Percentiles rank a stretch among this genome's conserved stretches.
Conservation (phyloP, 2,888 invertebrate species). For the Clostera curtula region DNA sequence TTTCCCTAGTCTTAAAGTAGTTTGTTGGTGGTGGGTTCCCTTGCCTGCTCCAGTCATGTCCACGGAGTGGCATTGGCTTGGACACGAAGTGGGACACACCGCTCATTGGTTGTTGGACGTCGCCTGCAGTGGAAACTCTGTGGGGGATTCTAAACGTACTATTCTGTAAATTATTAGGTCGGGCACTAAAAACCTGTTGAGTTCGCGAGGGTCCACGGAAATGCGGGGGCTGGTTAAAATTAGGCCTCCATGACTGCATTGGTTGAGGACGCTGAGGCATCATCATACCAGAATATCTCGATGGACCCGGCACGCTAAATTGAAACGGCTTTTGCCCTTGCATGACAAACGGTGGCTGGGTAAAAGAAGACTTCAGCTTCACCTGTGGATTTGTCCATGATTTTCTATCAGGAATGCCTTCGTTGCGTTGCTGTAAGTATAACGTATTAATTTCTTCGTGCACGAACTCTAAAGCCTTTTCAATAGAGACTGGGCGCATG, state of each 20-base stretch:
- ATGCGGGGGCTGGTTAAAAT: conserved; percentile 1
- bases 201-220: conserved; percentile 8
- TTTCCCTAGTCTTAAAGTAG: conserved; percentile 15
- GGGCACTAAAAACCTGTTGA: conserved; percentile 14
- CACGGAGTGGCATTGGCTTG: conserved; percentile 2
- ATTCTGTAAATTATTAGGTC: conserved; percentile 9
- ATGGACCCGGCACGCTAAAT: conserved; percentile 4
- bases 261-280: conserved; percentile 1
- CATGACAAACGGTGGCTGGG: not conserved
- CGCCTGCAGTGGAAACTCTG: not conserved
- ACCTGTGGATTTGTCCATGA: not conserved
- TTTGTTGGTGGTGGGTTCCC: conserved; percentile 16
- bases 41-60: conserved; percentile 11
- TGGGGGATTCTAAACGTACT: conserved; percentile 6
- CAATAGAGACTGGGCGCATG: conserved; percentile 19
- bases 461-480: conserved; percentile 19
- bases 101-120: conserved; percentile 3
- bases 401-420: conserved; percentile 1
- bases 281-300: not conserved
- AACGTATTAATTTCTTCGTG: conserved; percentile 19
- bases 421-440: conserved; percentile 15
- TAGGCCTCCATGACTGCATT: conserved; percentile 6
- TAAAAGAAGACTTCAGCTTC: too few relatives aligned
- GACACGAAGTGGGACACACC: conserved; percentile 10
- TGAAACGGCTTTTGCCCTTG: too few relatives aligned